phyloP scores from a whole-genome alignment of 2,888 invertebrate genomes.

The Agonopterix heracliana region DNA sequence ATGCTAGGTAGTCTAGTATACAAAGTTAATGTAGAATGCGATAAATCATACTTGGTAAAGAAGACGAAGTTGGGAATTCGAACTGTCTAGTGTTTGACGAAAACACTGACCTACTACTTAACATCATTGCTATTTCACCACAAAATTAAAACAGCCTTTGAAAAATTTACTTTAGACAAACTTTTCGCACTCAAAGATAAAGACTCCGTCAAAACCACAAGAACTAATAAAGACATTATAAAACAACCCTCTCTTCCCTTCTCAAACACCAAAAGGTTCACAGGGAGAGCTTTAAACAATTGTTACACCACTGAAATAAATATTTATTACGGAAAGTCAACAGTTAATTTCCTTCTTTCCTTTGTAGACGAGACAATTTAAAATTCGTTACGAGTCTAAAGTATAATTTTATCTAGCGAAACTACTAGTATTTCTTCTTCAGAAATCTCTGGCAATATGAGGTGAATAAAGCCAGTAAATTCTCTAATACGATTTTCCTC shows the following conservation, averaged over 20 bases:
- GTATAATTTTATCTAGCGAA: slow-evolving; percentile 18
- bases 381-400: slow-evolving; percentile 21
- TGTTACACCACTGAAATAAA: slow-evolving; percentile 36
- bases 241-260: slow-evolving; percentile 18
- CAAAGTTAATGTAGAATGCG: too few species aligned
- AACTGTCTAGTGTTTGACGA: too few species aligned
- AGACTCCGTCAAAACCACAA: neutral
- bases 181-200: too few species aligned
- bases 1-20: too few species aligned
- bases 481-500: too few species aligned
- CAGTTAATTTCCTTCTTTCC: slow-evolving; percentile 27
- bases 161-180: too few species aligned
- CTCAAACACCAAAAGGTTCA: slow-evolving; percentile 31
- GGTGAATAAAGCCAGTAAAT: slow-evolving; percentile 1
- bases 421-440: slow-evolving; percentile 14
- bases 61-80: too few species aligned
- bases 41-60: too few species aligned
- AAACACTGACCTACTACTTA: too few species aligned
- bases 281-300: slow-evolving; percentile 32
- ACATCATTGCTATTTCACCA: too few species aligned
- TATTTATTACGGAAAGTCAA: slow-evolving; percentile 39
- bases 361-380: slow-evolving; percentile 24
- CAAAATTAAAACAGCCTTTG: too few species aligned
- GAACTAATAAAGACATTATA: slow-evolving; percentile 23
- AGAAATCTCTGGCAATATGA: neutral